Conservation (phyloP, 2,888 invertebrate genomes). For the Clistopyga incitator region DNA sequence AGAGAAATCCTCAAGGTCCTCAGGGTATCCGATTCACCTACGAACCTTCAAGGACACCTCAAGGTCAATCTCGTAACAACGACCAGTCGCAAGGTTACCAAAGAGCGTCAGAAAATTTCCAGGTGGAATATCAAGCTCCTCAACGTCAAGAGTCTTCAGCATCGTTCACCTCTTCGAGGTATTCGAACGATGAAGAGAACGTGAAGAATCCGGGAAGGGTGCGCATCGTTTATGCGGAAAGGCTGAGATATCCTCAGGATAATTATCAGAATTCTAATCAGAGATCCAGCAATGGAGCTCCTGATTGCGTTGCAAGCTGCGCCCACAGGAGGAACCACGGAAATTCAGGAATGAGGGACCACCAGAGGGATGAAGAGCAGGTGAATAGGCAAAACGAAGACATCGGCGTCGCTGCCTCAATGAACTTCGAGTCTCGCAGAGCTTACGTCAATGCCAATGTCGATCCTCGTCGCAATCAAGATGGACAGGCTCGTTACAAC, state of each 20-base stretch:
- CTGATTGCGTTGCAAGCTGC: slow-evolving; percentile 35
- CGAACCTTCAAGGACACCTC: not conserved
- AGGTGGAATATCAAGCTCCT: not conserved
- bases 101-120: not conserved
- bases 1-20: not conserved
- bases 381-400: slow-evolving; percentile 19
- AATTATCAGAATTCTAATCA: slow-evolving; percentile 20
- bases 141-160: slow-evolving; percentile 22
- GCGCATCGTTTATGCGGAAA: slow-evolving; percentile 55
- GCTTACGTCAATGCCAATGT: slow-evolving; percentile 44
- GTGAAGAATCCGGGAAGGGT: slow-evolving; percentile 26
- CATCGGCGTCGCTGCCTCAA: slow-evolving; percentile 31
- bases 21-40: slow-evolving; percentile 40
- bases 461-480: not conserved
- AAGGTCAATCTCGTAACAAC: slow-evolving; percentile 24
- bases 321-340: slow-evolving; percentile 36
- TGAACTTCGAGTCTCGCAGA: slow-evolving; percentile 44
- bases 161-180: slow-evolving; percentile 29
- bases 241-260: slow-evolving; percentile 31
- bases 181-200: slow-evolving; percentile 26
- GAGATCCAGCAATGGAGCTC: not conserved
- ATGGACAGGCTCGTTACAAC: slow-evolving; percentile 12
- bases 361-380: not conserved
- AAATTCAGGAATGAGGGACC: not conserved
- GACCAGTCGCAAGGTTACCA: slow-evolving; percentile 14